These are phyloP conservation scores for Umimayanthus kanabou DNA, from an alignment of 92 coral and sea anemone species.

Conservation along the genomic window DNA sequence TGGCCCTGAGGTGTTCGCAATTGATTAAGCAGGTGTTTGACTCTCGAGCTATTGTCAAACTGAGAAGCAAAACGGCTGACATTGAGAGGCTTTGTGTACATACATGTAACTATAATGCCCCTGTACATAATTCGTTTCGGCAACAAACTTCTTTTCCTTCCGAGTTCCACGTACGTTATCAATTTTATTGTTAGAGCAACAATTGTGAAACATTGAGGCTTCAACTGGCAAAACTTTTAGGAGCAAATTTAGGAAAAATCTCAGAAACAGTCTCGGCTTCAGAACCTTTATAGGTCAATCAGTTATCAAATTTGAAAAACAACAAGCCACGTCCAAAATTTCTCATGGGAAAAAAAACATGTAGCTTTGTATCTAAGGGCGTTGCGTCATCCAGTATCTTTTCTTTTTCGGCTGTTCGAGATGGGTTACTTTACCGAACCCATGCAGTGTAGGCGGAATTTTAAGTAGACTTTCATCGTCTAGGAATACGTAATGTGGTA, in stretches of 20 bases:
- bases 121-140: not conserved
- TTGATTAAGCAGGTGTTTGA: constrained; percentile 22
- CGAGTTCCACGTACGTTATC: not conserved
- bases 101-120: too few species aligned
- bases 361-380: not conserved
- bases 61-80: not conserved
- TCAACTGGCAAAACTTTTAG: not conserved
- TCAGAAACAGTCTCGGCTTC: not conserved
- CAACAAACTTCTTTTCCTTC: not conserved
- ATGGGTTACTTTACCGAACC: not conserved
- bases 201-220: too few species aligned
- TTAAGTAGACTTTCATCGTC: too few species aligned
- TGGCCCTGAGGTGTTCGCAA: not conserved
- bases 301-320: not conserved
- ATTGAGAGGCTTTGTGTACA: not conserved
- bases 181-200: not conserved
- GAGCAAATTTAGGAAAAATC: not conserved
- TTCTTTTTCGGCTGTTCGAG: not conserved
- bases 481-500: too few species aligned
- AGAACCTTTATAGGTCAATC: not conserved
- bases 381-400: not conserved
- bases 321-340: not conserved
- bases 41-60: not conserved
- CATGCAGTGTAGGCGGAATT: not conserved
- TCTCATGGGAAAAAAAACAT: not conserved